Base-by-base conservation (phyloP, 2,888 invertebrate genomes). In the Ashinkailepas kermadecensis region DNA sequence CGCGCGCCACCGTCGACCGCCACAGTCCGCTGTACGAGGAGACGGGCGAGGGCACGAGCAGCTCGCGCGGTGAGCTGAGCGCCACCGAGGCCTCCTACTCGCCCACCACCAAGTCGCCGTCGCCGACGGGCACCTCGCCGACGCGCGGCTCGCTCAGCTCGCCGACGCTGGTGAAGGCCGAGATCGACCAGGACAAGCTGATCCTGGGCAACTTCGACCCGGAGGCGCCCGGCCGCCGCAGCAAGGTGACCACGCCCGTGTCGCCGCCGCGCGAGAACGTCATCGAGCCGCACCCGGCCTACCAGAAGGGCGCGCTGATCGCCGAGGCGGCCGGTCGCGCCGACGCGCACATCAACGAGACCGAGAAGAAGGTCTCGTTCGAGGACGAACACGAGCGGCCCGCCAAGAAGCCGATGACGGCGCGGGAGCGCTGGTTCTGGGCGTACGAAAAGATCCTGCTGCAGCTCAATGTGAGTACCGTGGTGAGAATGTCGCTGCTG, bases 391-490 rank as follows among this genome's bases (percentile, higher is more conserved):
- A 81, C 81, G 82, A 82, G 81, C 78, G 58, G 78, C 39, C 81
- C 82, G 78, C 80, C 70, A 83, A 83, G 83, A 80, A 82, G 81
- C 84, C 85, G 74, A 89, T 94, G 87, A 94, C 94, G 21, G 93
- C 94, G n/a, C 92, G 91, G 86, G 95, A 95, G 87, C 91, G 96
- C 85, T 98, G 98, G 98, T 93, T 96, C 86, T 95, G 96, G 90
- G 97, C 97, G 59, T 97, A 95, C 90, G 96, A 96, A 89, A 95
- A 96, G 89, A 96, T 98, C 88, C 82, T 85, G 87, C 94, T 95
- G 90, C 95, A 97, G 89, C 91, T 97, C 85, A 95, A 95, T 89
- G 95, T 95, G 89, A 95, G 95, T 95, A 88, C 83, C 85, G 86
- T 39, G 4, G 39, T 39, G 39, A 39, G 39, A 39, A 39, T 39